phyloP scores from a whole-genome alignment of 2,113 vertebrate species.

The Danionella cerebrum region DNA sequence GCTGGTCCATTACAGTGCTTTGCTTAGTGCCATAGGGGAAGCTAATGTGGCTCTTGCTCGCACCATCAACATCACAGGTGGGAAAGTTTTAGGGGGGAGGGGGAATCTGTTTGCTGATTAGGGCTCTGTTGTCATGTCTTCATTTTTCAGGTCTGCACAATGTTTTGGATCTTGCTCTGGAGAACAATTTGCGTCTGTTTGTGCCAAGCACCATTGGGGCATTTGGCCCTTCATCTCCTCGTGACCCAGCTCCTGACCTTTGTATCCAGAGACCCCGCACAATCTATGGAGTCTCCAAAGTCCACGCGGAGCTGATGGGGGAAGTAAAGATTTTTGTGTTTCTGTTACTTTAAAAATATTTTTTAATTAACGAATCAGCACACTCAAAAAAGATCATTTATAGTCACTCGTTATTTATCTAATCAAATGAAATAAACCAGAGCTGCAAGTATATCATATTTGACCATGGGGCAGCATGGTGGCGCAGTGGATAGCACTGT shows the following conservation, averaged over 20 bases:
- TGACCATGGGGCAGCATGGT: too few species aligned
- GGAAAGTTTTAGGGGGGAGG: background rate
- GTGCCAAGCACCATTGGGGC: constrained; percentile 71
- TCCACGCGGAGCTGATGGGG: constrained; percentile 69
- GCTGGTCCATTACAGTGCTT: constrained; percentile 68
- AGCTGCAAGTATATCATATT: too few species aligned
- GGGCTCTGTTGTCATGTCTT: too few species aligned
- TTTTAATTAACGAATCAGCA: too few species aligned
- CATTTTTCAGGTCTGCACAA: constrained; percentile 61
- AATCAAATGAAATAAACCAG: too few species aligned
- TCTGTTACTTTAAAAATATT: background rate
- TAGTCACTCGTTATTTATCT: too few species aligned
- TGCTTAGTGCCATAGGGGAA: constrained; percentile 66
- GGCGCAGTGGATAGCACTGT: too few species aligned
- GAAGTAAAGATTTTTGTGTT: constrained; percentile 49
- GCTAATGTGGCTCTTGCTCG: constrained; percentile 64
- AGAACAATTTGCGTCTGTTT: constrained; percentile 69
- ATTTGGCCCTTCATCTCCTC: constrained; percentile 66
- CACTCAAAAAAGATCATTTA: too few species aligned
- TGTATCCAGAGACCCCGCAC: constrained; percentile 68
- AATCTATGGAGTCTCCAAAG: constrained; percentile 72
- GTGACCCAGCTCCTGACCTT: constrained; percentile 66
- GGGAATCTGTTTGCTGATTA: too few species aligned
- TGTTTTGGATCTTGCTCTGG: constrained; percentile 65
- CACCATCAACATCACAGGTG: constrained; percentile 71